These are phyloP conservation scores for Apis cerana DNA, from an alignment of 1,140 invertebrate genomes.

Conservation along the genomic window DNA sequence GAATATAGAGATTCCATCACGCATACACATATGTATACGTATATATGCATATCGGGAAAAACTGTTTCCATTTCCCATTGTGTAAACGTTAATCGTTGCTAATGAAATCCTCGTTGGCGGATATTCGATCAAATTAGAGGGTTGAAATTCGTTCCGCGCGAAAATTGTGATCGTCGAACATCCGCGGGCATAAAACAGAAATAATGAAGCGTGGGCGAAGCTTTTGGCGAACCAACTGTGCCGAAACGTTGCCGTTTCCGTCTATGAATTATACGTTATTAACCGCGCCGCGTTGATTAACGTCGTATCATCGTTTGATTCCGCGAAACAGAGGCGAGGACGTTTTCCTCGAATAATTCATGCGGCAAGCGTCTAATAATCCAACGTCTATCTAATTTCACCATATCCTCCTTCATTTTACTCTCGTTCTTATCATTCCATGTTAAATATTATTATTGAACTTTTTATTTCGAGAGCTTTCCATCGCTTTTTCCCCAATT, in stretches of 20 bases:
- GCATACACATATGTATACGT: no score
- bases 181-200: neutral
- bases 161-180: neutral
- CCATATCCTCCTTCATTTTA: no score
- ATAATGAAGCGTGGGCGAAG: neutral
- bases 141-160: neutral
- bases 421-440: no score
- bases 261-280: neutral
- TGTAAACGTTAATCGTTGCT: constrained; percentile 9
- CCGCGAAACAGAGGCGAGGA: no score
- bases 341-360: neutral
- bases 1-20: no score
- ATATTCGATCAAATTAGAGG: constrained; percentile 2
- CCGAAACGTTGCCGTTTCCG: neutral
- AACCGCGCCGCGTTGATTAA: neutral
- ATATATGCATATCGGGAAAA: neutral
- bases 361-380: neutral
- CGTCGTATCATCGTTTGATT: neutral
- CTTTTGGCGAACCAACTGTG: neutral
- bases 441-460: no score
- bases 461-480: no score
- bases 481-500: no score
- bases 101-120: neutral
- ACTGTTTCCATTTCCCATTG: neutral
- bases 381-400: neutral